Conservation (phyloP, 2,113 vertebrate genomes). For the Daboia siamensis region DNA sequence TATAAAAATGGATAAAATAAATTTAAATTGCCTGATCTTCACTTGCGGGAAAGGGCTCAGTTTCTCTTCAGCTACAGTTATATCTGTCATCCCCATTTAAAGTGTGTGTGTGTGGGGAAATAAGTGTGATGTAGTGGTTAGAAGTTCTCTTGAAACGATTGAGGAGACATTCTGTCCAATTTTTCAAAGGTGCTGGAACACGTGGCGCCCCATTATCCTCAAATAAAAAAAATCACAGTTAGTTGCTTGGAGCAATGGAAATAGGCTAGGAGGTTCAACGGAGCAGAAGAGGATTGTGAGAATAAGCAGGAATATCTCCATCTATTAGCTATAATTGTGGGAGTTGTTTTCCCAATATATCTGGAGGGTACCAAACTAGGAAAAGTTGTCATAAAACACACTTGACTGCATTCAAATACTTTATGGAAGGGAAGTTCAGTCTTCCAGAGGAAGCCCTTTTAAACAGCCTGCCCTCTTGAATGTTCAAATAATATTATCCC, state of each 20-base stretch:
- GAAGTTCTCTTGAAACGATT: not conserved
- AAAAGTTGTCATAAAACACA: not conserved
- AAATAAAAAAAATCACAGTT: not conserved
- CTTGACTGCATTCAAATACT: not conserved
- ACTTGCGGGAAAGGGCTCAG: not conserved
- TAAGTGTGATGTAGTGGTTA: not conserved
- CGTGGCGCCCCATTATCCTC: not conserved
- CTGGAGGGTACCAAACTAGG: not conserved
- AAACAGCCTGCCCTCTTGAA: not conserved
- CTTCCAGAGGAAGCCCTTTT: not conserved
- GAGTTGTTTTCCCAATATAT: not conserved
- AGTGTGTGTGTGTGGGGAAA: not conserved
- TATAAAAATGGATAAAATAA: not conserved
- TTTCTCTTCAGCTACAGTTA: not conserved
- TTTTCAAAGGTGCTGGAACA: not conserved
- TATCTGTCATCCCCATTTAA: not conserved
- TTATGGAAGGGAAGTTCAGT: not conserved
- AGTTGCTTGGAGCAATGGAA: not conserved
- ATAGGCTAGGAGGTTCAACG: not conserved
- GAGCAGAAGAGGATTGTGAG: not conserved
- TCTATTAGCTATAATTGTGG: not conserved
- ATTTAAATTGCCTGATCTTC: not conserved
- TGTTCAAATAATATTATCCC: not conserved
- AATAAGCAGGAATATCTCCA: fast-evolving
- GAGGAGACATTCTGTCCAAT: not conserved